Conservation (phyloP, 2,797 vertebrate species). For the Nyctibius grandis region DNA sequence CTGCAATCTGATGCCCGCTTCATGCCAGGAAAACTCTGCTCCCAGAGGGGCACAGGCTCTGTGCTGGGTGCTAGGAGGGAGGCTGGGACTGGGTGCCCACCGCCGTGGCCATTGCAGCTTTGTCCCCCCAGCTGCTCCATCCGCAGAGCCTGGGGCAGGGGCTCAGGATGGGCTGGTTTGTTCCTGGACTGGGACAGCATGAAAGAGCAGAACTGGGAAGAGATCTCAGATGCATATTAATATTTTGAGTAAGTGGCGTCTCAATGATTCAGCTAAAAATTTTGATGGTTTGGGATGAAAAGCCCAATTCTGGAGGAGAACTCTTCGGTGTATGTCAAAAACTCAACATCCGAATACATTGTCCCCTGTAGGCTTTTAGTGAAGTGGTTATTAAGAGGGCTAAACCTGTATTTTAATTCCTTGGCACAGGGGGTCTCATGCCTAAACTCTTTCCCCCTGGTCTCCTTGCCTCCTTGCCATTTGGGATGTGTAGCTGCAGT, state of each 20-base stretch:
- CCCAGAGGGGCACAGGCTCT: fast-evolving
- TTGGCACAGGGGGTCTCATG: neutral
- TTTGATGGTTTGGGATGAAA: neutral
- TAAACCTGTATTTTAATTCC: neutral
- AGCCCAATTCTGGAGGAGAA: neutral
- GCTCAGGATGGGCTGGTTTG: neutral
- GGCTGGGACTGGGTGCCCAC: neutral
- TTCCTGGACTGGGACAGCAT: neutral
- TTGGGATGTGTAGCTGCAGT: neutral
- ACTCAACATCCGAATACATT: neutral
- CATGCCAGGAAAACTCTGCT: neutral
- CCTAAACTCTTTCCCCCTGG: neutral
- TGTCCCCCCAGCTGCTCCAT: neutral
- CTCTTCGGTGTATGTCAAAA: neutral
- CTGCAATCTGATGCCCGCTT: neutral
- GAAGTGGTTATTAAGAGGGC: neutral
- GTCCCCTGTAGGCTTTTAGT: neutral
- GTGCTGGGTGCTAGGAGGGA: neutral
- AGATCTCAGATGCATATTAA: neutral
- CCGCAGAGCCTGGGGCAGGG: neutral
- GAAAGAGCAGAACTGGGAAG: neutral
- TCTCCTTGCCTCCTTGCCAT: neutral
- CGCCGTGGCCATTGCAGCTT: neutral
- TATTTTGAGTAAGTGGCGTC: neutral
- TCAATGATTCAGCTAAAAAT: neutral